Evolutionary conservation across 2,888 invertebrate species (phyloP).

Genomic region (Spialia ferax): DNA sequence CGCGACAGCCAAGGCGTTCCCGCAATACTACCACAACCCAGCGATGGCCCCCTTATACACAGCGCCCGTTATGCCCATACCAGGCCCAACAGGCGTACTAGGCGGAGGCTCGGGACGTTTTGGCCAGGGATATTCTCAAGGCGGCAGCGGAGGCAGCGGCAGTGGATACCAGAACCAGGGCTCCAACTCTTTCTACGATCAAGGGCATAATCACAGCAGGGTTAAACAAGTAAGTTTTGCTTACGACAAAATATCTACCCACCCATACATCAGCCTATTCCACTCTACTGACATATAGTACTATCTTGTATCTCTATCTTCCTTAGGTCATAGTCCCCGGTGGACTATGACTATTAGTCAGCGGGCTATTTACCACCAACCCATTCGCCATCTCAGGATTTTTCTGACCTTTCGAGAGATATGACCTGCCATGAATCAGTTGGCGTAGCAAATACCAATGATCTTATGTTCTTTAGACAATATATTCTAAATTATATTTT

Average conservation of each 20-base stretch:
- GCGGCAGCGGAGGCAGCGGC: conserved; percentile 2
- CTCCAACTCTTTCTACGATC: conserved; percentile 25
- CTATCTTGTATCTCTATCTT: too few species aligned
- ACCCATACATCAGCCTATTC: too few species aligned
- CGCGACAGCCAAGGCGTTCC: background rate
- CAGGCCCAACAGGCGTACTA: background rate
- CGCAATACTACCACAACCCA: conserved; percentile 7
- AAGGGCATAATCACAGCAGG: conserved; percentile 32
- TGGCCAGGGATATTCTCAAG: background rate
- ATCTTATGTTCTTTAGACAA: too few species aligned
- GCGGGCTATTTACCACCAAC: too few species aligned
- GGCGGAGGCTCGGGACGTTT: background rate
- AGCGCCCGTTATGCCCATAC: background rate
- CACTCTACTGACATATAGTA: too few species aligned
- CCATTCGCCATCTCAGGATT: too few species aligned
- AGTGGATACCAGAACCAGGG: background rate
- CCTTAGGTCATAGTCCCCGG: too few species aligned
- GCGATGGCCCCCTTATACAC: background rate
- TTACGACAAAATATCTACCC: background rate
- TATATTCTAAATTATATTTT: too few species aligned
- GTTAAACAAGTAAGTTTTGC: conserved; percentile 14
- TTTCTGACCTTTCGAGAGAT: too few species aligned
- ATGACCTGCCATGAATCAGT: too few species aligned
- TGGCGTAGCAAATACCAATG: too few species aligned
- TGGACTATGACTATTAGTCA: too few species aligned